Evolutionary conservation across 2,113 vertebrate genomes (phyloP).

Genomic region (Butorides virescens): DNA sequence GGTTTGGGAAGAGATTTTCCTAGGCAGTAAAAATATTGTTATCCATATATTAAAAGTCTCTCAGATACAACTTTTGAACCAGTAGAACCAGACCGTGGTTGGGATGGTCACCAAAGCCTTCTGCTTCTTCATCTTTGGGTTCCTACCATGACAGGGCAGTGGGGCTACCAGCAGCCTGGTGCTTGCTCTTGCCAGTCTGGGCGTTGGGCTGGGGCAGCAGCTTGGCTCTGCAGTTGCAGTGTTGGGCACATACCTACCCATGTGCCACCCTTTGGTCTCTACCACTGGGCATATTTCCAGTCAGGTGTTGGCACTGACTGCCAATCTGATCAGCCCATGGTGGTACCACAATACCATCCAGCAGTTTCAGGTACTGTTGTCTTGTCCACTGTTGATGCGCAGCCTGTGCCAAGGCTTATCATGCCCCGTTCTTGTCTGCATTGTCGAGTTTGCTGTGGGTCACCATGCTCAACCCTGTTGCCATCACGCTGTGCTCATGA

Average conservation of each 20-base stretch:
- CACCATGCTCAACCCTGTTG: background rate
- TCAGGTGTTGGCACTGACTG: background rate
- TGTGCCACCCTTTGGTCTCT: background rate
- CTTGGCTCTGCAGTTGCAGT: background rate
- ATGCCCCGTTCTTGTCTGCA: background rate
- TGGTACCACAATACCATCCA: background rate
- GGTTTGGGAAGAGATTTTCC: background rate
- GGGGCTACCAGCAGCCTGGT: fast-evolving
- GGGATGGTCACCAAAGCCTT: background rate
- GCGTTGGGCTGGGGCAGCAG: background rate
- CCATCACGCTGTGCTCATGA: fast-evolving
- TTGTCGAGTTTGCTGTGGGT: background rate
- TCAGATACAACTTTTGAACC: background rate
- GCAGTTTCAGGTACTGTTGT: background rate
- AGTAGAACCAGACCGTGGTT: background rate
- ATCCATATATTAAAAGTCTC: background rate
- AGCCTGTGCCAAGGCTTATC: background rate
- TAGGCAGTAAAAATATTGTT: background rate
- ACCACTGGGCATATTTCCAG: background rate
- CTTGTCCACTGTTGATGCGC: background rate
- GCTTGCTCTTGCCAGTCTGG: background rate
- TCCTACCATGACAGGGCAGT: background rate
- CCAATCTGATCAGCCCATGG: background rate
- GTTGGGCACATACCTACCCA: fast-evolving
- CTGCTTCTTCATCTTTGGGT: background rate